Base-by-base conservation (phyloP, 1,140 invertebrate species). In the Eulimnadia texana region DNA sequence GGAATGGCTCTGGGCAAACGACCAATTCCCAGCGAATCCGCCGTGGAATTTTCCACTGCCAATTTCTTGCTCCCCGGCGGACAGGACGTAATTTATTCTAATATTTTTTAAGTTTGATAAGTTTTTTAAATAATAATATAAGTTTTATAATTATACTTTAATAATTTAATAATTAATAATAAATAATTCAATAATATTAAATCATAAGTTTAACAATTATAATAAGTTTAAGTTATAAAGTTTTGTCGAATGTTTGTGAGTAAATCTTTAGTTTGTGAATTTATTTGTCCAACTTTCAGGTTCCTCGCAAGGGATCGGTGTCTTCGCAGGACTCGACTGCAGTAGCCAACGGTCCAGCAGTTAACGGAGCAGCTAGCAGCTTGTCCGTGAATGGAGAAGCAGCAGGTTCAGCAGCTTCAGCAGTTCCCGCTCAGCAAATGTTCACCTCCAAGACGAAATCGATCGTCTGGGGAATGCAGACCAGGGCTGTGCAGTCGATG, bases 391-490 rank as follows among this genome's bases (percentile, higher is more conserved):
- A 63, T 27, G 28, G 13, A n/a, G 47, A 20, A 28, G 56, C 25
- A 13, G 55, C 23, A 13, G 58, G 23, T 27, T 51, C 56, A 50
- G 10, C 27, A 63, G 60, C 42, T 33, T 16, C 60, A 27, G 19
- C 33, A 27, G 16, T 50, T 28, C 64, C 47, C 23, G 63, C 63
- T 22, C 66, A 71, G 61, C 74, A 79, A 68, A 73, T 94, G 42
- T 98, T 98, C 74, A 84, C 79, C 1, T 82, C 82, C 55, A 79
- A 80, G 62, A 98, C 95, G 0, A 92, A 91, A 73, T 83, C 93
- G 9, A 97, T 99, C 68, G 85, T 99, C 25, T 99, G 95, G 95
- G 97, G 97, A 50, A 98, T 99, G 92, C 97, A 99, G 76, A 90
- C 87, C 13, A 77, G 93, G 63, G 96, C 95, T n/a, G 93, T 98